Percentiles rank a stretch among this genome's conserved stretches.
These are phyloP conservation scores for Chloroclystis v-ata DNA, from an alignment of 2,888 invertebrate species.

Conservation along the genomic window DNA sequence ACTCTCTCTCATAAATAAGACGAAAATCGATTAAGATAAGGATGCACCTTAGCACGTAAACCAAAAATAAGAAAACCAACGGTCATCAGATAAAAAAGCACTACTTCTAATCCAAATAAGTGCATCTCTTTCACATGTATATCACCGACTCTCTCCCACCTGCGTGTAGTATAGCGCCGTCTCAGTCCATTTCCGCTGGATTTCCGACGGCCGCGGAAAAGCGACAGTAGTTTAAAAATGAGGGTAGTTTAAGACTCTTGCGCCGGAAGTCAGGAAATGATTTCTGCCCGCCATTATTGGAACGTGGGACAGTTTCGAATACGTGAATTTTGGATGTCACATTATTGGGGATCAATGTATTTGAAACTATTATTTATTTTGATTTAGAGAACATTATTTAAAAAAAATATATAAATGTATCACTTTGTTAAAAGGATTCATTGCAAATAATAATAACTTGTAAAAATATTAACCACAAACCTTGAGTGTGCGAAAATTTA, in stretches of 20 bases:
- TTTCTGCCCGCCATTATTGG: slow-evolving; percentile 52
- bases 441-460: no score
- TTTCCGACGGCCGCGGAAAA: slow-evolving; percentile 49
- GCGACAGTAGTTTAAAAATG: slow-evolving; percentile 50
- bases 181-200: slow-evolving; percentile 70
- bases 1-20: no score
- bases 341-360: neutral
- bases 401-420: no score
- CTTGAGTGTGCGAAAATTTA: slow-evolving; percentile 4
- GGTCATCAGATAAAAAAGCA: slow-evolving; percentile 10
- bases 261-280: slow-evolving; percentile 67
- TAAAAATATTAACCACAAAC: no score
- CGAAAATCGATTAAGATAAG: no score
- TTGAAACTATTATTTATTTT: no score
- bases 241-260: slow-evolving; percentile 67
- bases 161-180: slow-evolving; percentile 29
- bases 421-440: no score
- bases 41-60: no score
- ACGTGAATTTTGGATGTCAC: neutral
- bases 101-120: slow-evolving; percentile 15
- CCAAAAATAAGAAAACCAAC: neutral
- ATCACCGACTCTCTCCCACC: slow-evolving; percentile 15
- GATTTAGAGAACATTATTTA: no score
- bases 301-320: slow-evolving; percentile 24
- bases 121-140: slow-evolving; percentile 11